These are phyloP conservation scores for Chironomus tentans DNA, from an alignment of 2,888 invertebrate genomes.

Conservation along the genomic window DNA sequence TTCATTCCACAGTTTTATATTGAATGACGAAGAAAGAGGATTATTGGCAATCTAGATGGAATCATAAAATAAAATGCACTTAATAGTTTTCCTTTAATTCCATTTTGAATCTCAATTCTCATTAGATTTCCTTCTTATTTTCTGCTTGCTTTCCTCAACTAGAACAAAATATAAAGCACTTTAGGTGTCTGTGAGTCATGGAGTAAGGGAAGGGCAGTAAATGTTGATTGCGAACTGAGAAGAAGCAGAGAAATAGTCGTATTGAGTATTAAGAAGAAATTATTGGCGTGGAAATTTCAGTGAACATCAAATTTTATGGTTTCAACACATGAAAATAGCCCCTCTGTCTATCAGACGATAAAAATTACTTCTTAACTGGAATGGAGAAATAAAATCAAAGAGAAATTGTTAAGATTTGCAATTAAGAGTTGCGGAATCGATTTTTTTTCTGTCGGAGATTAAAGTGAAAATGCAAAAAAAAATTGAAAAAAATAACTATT, in stretches of 20 bases:
- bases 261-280: conserved; percentile 6
- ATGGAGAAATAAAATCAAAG: neutral
- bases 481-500: too few species aligned
- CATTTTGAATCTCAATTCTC: neutral
- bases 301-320: conserved; percentile 23
- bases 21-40: conserved; percentile 1
- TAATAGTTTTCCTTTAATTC: conserved; percentile 27
- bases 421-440: too few species aligned
- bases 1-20: too few species aligned
- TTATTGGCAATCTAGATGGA: conserved; percentile 24
- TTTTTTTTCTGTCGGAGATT: neutral
- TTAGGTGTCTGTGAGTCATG: neutral
- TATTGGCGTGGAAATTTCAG: conserved; percentile 19
- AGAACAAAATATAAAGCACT: conserved; percentile 7
- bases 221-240: neutral
- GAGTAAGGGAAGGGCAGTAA: too few species aligned
- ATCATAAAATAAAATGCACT: conserved; percentile 27
- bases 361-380: too few species aligned
- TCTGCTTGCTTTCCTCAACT: neutral
- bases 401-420: too few species aligned
- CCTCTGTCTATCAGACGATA: neutral
- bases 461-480: too few species aligned
- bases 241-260: neutral
- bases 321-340: conserved; percentile 6
- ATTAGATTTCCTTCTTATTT: conserved; percentile 3